phyloP scores from a whole-genome alignment of 2,797 vertebrate genomes.

The Anableps anableps region DNA sequence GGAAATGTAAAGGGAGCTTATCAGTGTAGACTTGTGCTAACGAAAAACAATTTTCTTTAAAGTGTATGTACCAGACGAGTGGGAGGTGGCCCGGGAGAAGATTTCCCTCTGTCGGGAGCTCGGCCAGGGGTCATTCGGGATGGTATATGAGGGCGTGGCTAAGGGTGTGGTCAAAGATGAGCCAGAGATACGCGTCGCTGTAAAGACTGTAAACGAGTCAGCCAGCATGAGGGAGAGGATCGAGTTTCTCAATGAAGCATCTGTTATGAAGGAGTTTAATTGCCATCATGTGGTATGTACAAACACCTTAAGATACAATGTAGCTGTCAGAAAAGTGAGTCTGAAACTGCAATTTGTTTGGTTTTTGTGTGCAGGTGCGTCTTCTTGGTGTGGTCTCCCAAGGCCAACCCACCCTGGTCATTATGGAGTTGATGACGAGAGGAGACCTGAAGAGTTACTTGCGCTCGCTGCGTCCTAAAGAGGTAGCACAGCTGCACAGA shows the following conservation, averaged over 20 bases:
- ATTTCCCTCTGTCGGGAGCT: slow-evolving; percentile 93
- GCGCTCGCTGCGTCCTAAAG: slow-evolving; percentile 91
- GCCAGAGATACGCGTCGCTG: slow-evolving; percentile 92
- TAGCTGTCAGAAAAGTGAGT: neutral
- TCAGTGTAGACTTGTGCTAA: neutral
- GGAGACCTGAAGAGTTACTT: slow-evolving; percentile 98
- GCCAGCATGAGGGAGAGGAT: slow-evolving; percentile 98
- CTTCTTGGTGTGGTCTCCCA: slow-evolving; percentile 97
- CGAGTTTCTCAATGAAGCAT: slow-evolving; percentile 97
- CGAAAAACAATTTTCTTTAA: neutral
- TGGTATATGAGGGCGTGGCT: slow-evolving; percentile 96
- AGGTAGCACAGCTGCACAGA: slow-evolving; percentile 49
- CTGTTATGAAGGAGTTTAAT: slow-evolving; percentile 99
- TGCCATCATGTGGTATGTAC: slow-evolving; percentile 96
- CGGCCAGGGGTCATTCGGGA: slow-evolving; percentile 97
- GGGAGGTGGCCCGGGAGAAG: slow-evolving; percentile 97
- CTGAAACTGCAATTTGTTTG: neutral
- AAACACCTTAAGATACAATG: neutral
- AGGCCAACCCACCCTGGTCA: slow-evolving; percentile 96
- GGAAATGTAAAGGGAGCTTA: neutral
- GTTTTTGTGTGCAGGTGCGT: slow-evolving; percentile 85
- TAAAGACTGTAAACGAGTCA: slow-evolving; percentile 96
- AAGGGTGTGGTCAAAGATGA: slow-evolving; percentile 98
- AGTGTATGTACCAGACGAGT: slow-evolving; percentile 98
- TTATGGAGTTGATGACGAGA: slow-evolving; percentile 99